Evolutionary conservation across 92 coral and sea anemone genomes (phyloP).

Genomic region (Epizoanthus rinbou): DNA sequence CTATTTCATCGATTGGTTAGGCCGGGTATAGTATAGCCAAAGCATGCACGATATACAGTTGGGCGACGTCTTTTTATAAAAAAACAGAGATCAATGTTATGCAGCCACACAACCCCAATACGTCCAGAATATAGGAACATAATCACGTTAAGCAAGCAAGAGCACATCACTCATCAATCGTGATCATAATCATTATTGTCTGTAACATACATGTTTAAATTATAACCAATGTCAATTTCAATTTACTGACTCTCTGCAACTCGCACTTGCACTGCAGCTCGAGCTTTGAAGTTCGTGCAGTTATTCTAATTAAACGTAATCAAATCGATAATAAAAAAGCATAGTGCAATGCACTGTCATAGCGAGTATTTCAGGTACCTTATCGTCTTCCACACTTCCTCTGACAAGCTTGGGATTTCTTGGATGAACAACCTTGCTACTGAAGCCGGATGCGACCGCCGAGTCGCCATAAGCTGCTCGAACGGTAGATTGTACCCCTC

Average conservation of each 20-base stretch:
- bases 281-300: slow-evolving; percentile 5
- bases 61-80: no score
- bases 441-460: slow-evolving; percentile 65
- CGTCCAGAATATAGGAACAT: no score
- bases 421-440: slow-evolving; percentile 93
- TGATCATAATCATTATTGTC: no score
- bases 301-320: slow-evolving; percentile 8
- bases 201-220: no score
- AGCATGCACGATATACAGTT: no score
- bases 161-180: no score
- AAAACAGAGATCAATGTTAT: no score
- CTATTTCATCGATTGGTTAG: no score
- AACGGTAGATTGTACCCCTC: slow-evolving; percentile 76
- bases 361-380: slow-evolving; percentile 53
- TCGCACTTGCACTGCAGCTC: not conserved
- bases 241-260: not conserved
- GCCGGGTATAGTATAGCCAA: no score
- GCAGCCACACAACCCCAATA: no score
- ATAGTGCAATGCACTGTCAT: not conserved
- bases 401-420: slow-evolving; percentile 96
- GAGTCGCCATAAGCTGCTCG: slow-evolving; percentile 75
- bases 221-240: not conserved
- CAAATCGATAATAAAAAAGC: not conserved
- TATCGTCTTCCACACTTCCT: slow-evolving; percentile 85
- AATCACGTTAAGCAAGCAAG: no score